Evolutionary conservation across 2,888 invertebrate genomes (phyloP).

Genomic region (Cantharis rufa): DNA sequence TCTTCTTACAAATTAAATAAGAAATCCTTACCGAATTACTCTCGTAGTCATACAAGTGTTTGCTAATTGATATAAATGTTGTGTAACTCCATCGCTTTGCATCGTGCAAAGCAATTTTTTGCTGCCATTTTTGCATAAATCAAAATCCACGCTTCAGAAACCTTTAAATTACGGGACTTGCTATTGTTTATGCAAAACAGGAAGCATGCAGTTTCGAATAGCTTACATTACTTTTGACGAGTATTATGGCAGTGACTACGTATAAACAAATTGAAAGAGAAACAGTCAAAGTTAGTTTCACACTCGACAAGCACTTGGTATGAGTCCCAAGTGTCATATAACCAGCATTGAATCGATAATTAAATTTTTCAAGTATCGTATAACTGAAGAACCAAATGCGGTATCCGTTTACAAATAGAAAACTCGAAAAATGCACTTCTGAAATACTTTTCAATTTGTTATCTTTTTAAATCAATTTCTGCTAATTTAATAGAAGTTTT

Average conservation of each 20-base stretch:
- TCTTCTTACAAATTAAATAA: background rate
- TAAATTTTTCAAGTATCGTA: background rate
- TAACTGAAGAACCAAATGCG: background rate
- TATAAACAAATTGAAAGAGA: background rate
- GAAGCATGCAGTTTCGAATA: background rate
- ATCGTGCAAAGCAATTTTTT: background rate
- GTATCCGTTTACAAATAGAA: background rate
- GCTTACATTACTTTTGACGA: background rate
- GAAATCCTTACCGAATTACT: background rate
- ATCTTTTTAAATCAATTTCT: background rate
- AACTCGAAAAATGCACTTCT: background rate
- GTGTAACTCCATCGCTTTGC: background rate
- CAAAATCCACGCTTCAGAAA: background rate
- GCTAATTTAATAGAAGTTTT: too few relatives aligned
- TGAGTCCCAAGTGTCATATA: background rate
- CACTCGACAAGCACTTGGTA: background rate
- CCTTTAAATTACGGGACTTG: too few relatives aligned
- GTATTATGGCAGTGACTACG: background rate
- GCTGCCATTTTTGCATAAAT: background rate
- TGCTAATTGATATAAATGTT: background rate
- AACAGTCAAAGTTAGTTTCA: background rate
- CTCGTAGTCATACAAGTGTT: background rate
- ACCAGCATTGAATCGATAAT: background rate
- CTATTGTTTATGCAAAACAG: background rate
- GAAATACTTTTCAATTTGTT: background rate